Evolutionary conservation across 2,113 vertebrate genomes (phyloP).

Genomic region (Oryzias woworae): DNA sequence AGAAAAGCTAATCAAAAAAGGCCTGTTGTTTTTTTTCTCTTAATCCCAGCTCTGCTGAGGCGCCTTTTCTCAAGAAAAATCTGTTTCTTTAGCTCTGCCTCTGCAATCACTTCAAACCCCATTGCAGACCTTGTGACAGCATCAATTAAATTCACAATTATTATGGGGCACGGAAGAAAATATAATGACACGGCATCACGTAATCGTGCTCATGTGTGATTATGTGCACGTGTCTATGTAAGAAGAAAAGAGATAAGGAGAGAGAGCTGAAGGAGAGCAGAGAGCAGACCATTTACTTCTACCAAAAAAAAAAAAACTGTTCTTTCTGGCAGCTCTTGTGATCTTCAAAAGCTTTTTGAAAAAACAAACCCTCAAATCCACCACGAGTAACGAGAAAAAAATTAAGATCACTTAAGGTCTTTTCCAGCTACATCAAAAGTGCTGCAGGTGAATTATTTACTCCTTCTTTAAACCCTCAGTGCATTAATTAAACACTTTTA

Average conservation of each 20-base stretch:
- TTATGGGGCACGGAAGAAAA: slow-evolving; percentile 58
- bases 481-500: no score
- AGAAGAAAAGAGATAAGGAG: not conserved
- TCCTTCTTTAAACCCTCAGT: slow-evolving; percentile 1
- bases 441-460: not conserved
- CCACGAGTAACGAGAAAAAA: not conserved
- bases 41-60: slow-evolving; percentile 68
- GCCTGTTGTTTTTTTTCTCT: slow-evolving; percentile 37
- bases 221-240: not conserved
- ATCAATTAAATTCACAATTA: slow-evolving; percentile 78
- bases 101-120: slow-evolving; percentile 72
- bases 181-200: slow-evolving; percentile 51
- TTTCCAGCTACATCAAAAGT: not conserved
- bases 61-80: slow-evolving; percentile 60
- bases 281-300: slow-evolving; percentile 31
- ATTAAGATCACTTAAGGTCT: slow-evolving; percentile 11
- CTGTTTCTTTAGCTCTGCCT: slow-evolving; percentile 54
- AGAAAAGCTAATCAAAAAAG: slow-evolving; percentile 61
- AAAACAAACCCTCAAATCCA: slow-evolving; percentile 31
- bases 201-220: not conserved
- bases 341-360: slow-evolving; percentile 29
- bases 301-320: not conserved
- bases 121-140: slow-evolving; percentile 71
- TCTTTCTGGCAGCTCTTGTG: slow-evolving; percentile 31
- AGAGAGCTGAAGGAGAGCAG: slow-evolving; percentile 18